phyloP scores from a whole-genome alignment of 2,113 vertebrate genomes.

The Petrocephalus zakoni region DNA sequence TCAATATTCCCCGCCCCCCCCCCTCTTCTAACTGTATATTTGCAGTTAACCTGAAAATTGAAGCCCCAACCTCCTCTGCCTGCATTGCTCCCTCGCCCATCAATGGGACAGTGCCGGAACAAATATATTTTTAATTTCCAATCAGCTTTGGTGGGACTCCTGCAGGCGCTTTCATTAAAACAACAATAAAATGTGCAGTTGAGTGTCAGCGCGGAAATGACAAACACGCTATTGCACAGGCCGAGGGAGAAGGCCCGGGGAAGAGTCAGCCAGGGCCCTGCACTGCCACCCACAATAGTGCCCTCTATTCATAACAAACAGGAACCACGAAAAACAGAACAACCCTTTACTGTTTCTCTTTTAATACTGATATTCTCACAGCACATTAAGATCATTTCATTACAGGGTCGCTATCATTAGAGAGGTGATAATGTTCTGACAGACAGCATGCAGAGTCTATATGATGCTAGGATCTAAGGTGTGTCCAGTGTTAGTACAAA shows the following conservation, averaged over 20 bases:
- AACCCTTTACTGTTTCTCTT: conserved; percentile 62
- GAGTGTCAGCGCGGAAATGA: conserved; percentile 50
- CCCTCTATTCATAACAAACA: conserved; percentile 18
- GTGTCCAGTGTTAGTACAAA: background rate
- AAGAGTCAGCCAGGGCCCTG: background rate
- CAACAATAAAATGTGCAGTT: conserved; percentile 51
- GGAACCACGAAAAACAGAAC: conserved; percentile 27
- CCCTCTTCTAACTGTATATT: conserved; percentile 33
- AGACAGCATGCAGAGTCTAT: conserved; percentile 60
- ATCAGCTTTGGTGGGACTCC: conserved; percentile 58
- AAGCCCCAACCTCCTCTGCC: conserved; percentile 26
- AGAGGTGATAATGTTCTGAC: conserved; percentile 49
- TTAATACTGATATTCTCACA: conserved; percentile 58
- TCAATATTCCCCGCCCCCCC: background rate
- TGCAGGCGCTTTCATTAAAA: conserved; percentile 57
- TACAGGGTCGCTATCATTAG: conserved; percentile 67
- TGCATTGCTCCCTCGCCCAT: conserved; percentile 37
- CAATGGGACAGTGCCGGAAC: conserved; percentile 44
- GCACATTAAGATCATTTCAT: conserved; percentile 71
- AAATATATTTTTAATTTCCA: conserved; percentile 55
- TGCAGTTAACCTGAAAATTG: conserved; percentile 52
- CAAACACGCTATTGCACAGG: conserved; percentile 57
- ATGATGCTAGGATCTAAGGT: conserved; percentile 13
- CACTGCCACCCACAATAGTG: conserved; percentile 5
- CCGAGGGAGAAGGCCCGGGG: conserved; percentile 10